Percentiles rank a stretch among this genome's conserved stretches.
phyloP scores from a whole-genome alignment of 2,797 vertebrate species.

The Hylomyscus alleni region DNA sequence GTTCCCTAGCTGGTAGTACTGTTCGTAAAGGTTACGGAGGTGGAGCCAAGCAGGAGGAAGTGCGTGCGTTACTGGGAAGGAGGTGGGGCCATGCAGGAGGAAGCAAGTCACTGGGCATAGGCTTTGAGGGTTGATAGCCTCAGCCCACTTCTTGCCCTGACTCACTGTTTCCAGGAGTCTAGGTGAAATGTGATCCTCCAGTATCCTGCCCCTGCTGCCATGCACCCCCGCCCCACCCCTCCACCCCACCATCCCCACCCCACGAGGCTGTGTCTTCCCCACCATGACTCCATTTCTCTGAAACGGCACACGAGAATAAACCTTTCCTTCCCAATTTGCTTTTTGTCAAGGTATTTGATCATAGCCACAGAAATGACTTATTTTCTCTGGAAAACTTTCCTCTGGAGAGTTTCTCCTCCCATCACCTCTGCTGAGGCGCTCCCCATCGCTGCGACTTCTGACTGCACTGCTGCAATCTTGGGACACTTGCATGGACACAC shows the following conservation, averaged over 20 bases:
- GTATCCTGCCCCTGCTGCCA: not conserved
- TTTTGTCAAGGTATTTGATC: not conserved
- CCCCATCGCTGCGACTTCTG: too few species aligned
- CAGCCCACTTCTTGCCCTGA: not conserved
- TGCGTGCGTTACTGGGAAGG: not conserved
- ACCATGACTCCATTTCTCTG: not conserved
- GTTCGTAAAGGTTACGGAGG: not conserved
- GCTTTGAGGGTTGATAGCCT: not conserved
- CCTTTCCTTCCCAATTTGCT: not conserved
- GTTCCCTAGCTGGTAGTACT: not conserved
- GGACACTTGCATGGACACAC: not conserved
- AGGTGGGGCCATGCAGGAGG: not conserved
- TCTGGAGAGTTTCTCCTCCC: not conserved
- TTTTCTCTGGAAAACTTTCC: not conserved
- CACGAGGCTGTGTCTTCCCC: too few species aligned
- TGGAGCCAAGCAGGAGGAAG: not conserved
- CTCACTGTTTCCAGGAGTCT: not conserved
- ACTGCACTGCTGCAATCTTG: fast-evolving
- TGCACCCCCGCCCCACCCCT: too few species aligned
- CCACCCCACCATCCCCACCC: too few species aligned
- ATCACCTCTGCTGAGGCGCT: too few species aligned
- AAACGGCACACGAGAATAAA: not conserved
- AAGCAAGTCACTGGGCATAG: not conserved
- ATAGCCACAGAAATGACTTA: not conserved
- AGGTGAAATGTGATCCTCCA: not conserved